These are phyloP conservation scores for Tetropium fuscum DNA, from an alignment of 2,888 invertebrate genomes.

Conservation along the genomic window DNA sequence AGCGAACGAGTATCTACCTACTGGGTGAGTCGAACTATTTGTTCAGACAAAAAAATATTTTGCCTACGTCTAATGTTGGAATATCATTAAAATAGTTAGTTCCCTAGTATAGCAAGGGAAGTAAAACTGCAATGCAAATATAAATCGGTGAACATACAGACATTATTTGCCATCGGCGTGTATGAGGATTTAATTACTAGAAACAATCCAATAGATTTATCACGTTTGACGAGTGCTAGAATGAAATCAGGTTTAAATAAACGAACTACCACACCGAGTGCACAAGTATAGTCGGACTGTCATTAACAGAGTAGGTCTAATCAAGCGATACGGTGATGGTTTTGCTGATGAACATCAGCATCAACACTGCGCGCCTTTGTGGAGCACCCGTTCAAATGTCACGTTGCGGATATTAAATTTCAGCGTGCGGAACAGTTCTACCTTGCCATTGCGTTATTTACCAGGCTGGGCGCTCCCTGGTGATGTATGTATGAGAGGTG, in stretches of 20 bases:
- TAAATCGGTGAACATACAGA: neutral
- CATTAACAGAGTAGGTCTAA: slow-evolving; percentile 49
- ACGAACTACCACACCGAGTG: slow-evolving; percentile 43
- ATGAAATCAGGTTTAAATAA: slow-evolving; percentile 50
- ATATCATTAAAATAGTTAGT: no score
- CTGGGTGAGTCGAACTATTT: no score
- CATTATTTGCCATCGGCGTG: slow-evolving; percentile 9
- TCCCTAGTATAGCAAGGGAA: no score
- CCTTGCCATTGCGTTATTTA: slow-evolving; percentile 33
- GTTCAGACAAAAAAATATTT: no score
- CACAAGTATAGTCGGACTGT: slow-evolving; percentile 42
- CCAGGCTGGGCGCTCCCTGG: neutral
- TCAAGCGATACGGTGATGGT: slow-evolving; percentile 47
- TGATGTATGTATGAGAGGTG: neutral
- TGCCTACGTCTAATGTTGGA: no score
- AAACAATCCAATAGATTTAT: slow-evolving; percentile 47
- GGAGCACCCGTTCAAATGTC: slow-evolving; percentile 43
- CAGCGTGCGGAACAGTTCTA: slow-evolving; percentile 33
- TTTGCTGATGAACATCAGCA: slow-evolving; percentile 43
- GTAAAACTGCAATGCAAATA: neutral
- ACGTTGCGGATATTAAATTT: slow-evolving; percentile 49
- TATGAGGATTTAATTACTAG: slow-evolving; percentile 29
- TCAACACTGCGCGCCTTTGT: slow-evolving; percentile 34
- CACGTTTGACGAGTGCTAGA: slow-evolving; percentile 44
- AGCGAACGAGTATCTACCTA: no score